phyloP scores from a whole-genome alignment of 35 echinoderm and acorn worm species.

The Hemicentrotus pulcherrimus region DNA sequence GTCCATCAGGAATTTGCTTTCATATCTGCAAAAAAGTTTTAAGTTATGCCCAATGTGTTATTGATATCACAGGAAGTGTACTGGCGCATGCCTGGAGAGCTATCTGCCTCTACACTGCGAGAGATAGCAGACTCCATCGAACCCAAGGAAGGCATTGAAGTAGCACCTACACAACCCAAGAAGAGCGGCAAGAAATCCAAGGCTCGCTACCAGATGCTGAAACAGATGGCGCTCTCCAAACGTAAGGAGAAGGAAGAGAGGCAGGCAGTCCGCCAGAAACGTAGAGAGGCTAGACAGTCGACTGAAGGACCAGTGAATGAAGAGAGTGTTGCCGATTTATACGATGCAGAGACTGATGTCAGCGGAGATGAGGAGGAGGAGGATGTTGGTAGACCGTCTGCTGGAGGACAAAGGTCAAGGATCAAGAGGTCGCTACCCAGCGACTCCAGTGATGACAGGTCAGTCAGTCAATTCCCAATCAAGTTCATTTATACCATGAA shows the following conservation, averaged over 20 bases:
- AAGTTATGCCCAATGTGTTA: background rate
- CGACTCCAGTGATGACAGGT: conserved; percentile 73
- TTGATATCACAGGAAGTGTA: conserved; percentile 68
- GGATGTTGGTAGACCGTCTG: background rate
- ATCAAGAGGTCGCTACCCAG: conserved; percentile 76
- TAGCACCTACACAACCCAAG: background rate
- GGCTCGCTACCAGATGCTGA: conserved; percentile 69
- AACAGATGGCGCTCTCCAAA: conserved; percentile 72
- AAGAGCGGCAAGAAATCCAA: conserved; percentile 60
- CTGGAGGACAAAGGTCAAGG: conserved; percentile 51
- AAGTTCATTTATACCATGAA: background rate
- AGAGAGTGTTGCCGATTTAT: conserved; percentile 39
- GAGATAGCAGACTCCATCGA: conserved; percentile 79
- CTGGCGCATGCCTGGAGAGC: conserved; percentile 90
- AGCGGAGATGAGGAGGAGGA: conserved; percentile 36
- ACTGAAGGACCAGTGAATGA: conserved; percentile 15
- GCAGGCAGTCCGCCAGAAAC: conserved; percentile 35
- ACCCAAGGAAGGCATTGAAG: conserved; percentile 60
- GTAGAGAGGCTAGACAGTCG: conserved; percentile 35
- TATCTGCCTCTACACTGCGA: conserved; percentile 61
- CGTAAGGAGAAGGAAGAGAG: conserved; percentile 65
- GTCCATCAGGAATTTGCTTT: background rate
- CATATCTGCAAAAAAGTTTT: background rate
- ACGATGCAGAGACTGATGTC: background rate
- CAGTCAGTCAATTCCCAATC: background rate